These are phyloP conservation scores for Aradus depressus DNA, from an alignment of 2,888 invertebrate genomes.

Conservation along the genomic window DNA sequence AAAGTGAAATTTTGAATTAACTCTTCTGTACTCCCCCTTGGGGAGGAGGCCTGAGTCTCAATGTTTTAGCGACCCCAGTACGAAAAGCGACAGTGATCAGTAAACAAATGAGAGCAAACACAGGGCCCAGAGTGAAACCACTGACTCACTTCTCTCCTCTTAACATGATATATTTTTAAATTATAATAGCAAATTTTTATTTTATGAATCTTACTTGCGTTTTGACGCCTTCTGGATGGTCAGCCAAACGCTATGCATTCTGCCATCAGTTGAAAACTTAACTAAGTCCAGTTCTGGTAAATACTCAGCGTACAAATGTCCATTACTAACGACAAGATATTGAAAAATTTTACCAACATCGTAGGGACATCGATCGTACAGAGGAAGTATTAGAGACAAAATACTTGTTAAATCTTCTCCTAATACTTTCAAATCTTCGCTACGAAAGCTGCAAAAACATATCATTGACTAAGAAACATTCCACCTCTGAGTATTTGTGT, in stretches of 20 bases:
- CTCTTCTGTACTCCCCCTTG: too few relatives aligned
- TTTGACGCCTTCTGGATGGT: conserved; percentile 16
- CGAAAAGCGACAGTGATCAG: too few relatives aligned
- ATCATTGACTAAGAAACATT: not conserved
- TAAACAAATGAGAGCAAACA: too few relatives aligned
- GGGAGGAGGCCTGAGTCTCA: too few relatives aligned
- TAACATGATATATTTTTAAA: not conserved
- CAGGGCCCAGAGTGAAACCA: too few relatives aligned
- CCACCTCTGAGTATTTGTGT: too few relatives aligned
- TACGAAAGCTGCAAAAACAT: conserved; percentile 34
- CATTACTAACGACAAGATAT: conserved; percentile 63
- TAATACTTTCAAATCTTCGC: conserved; percentile 56
- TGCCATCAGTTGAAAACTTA: conserved; percentile 38
- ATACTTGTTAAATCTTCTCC: conserved; percentile 75
- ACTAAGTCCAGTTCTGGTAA: conserved; percentile 79
- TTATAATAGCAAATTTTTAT: not conserved
- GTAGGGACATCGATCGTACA: conserved; percentile 54
- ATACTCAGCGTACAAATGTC: conserved; percentile 50
- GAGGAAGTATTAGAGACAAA: conserved; percentile 65
- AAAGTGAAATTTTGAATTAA: too few relatives aligned
- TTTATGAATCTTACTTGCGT: not conserved
- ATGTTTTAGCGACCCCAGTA: too few relatives aligned
- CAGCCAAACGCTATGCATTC: conserved; percentile 25
- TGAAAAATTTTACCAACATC: conserved; percentile 67
- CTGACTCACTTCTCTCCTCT: conserved; percentile 3